These are phyloP conservation scores for Protobothrops mucrosquamatus DNA, from an alignment of 2,113 vertebrate species.

Conservation along the genomic window DNA sequence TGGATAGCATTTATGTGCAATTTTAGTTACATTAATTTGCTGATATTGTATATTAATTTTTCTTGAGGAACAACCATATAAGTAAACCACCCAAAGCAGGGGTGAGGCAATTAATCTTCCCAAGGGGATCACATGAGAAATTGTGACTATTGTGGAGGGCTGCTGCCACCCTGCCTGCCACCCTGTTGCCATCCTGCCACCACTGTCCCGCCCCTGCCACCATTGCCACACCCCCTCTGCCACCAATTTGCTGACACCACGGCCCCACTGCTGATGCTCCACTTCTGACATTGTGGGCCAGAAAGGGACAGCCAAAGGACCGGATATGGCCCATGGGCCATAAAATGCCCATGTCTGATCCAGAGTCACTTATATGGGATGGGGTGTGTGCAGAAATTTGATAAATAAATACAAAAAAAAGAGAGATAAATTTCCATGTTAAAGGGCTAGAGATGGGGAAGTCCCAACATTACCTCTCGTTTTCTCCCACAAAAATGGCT, in stretches of 20 bases:
- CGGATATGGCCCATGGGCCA: not conserved
- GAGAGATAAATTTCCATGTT: not conserved
- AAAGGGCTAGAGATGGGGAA: not conserved
- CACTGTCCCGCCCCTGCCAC: accelerated
- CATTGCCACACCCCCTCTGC: not conserved
- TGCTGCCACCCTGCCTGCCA: not conserved
- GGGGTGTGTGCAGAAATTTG: not conserved
- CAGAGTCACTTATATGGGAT: not conserved
- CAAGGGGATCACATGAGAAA: not conserved
- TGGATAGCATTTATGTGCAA: not conserved
- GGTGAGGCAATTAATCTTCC: not conserved
- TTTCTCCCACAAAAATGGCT: not conserved
- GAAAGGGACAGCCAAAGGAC: not conserved
- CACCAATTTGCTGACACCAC: not conserved
- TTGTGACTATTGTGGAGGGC: not conserved
- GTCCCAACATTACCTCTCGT: not conserved
- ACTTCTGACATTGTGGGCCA: not conserved
- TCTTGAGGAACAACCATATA: not conserved
- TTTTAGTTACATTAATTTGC: not conserved
- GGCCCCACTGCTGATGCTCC: not conserved
- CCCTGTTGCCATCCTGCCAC: not conserved
- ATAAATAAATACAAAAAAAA: not conserved
- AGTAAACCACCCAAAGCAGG: not conserved
- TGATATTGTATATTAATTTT: not conserved
- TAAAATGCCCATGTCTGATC: not conserved